Percentiles rank a stretch among this genome's conserved stretches.
These are phyloP conservation scores for Parnassius smintheus DNA, from an alignment of 2,888 invertebrate species.

Conservation along the genomic window DNA sequence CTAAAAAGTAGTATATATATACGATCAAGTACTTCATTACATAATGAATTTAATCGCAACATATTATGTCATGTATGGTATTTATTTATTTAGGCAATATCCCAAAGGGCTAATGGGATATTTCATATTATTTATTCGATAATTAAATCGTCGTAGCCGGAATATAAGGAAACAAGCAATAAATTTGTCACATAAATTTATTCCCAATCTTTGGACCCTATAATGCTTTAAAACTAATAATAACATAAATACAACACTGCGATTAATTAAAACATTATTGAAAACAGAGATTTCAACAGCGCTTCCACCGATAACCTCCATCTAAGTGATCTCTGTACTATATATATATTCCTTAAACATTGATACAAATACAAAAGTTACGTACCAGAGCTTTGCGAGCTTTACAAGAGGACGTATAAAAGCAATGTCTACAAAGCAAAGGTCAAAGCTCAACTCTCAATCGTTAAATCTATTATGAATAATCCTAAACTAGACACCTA, in stretches of 20 bases:
- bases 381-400: conserved; percentile 28
- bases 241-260: conserved; percentile 80
- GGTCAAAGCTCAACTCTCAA: conserved; percentile 65
- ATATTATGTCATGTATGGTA: no score
- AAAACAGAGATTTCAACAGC: conserved; percentile 55
- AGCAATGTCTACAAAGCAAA: conserved; percentile 70
- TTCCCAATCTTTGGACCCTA: conserved; percentile 88
- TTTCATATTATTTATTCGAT: no score
- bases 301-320: conserved; percentile 41
- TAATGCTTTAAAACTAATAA: conserved; percentile 85
- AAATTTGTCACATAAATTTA: conserved; percentile 84
- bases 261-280: conserved; percentile 51
- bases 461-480: conserved; percentile 55
- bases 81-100: no score
- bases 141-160: no score
- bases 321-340: conserved; percentile 48
- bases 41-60: no score
- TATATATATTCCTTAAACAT: conserved; percentile 39
- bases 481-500: conserved; percentile 67
- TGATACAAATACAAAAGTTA: conserved; percentile 28
- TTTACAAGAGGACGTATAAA: conserved; percentile 54
- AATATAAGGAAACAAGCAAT: conserved; percentile 57
- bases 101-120: no score
- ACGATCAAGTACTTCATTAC: no score
- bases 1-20: no score